These are phyloP conservation scores for Eutolmus rufibarbis DNA, from an alignment of 2,888 invertebrate species.

Conservation along the genomic window DNA sequence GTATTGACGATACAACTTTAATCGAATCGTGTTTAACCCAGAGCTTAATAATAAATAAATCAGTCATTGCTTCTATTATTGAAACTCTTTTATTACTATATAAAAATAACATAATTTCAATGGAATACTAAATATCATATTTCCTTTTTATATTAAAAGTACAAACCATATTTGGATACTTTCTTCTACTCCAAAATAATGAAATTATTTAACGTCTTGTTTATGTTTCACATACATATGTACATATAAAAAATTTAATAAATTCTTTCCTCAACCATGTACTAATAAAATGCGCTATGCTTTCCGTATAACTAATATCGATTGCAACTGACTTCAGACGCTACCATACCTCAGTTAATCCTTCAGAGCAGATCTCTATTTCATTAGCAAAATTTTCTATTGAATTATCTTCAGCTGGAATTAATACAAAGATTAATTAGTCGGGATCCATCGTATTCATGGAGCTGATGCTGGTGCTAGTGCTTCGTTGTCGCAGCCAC, in stretches of 20 bases:
- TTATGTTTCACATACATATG: no score
- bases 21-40: no score
- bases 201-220: no score
- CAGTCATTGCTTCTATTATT: no score
- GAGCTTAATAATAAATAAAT: no score
- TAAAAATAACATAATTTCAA: no score
- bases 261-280: background rate
- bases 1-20: no score
- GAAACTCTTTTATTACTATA: no score
- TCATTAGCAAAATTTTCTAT: constrained; percentile 34
- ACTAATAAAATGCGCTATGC: background rate
- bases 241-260: background rate
- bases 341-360: background rate
- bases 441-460: background rate
- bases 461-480: background rate
- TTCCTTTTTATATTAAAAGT: no score
- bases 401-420: constrained; percentile 33
- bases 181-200: no score
- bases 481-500: background rate
- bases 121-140: no score
- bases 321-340: background rate
- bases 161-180: no score
- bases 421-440: constrained; percentile 40
- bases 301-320: background rate
- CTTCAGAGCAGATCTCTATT: constrained; percentile 1